Evolutionary conservation across 2,797 vertebrate species (phyloP).

Genomic region (Gallirallus australis): DNA sequence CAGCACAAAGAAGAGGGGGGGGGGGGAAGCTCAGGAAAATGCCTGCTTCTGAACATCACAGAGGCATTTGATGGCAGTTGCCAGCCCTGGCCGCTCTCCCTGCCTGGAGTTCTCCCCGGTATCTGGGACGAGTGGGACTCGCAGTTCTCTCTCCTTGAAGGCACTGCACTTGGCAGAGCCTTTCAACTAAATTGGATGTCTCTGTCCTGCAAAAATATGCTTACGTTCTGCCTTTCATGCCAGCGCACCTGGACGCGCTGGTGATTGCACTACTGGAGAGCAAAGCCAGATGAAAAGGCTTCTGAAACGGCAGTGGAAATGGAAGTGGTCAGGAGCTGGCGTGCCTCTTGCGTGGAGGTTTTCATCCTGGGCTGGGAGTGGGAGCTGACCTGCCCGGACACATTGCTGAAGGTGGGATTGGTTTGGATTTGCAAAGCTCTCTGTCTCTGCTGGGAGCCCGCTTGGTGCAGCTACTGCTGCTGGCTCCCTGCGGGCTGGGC

Average conservation of each 20-base stretch:
- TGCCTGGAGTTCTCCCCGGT: not conserved
- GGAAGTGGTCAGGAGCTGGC: not conserved
- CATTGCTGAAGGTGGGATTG: accelerated
- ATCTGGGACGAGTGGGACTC: not conserved
- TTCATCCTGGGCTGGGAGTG: not conserved
- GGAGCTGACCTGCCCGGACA: not conserved
- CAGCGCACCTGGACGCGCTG: not conserved
- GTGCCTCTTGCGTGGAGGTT: not conserved
- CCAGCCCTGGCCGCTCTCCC: not conserved
- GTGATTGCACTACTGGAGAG: not conserved
- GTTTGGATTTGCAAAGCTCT: not conserved
- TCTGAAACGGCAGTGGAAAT: not conserved
- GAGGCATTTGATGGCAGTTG: not conserved
- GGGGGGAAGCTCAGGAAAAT: not conserved
- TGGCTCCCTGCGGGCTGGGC: too few relatives aligned
- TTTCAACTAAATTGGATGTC: not conserved
- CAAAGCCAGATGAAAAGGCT: not conserved
- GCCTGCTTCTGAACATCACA: slow-evolving; percentile 9
- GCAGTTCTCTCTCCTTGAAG: not conserved
- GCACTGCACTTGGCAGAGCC: not conserved
- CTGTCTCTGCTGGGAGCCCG: accelerated
- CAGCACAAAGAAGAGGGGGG: not conserved
- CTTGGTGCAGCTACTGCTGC: not conserved
- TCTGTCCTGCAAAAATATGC: slow-evolving; percentile 2
- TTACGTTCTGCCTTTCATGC: not conserved